Evolutionary conservation across 2,888 invertebrate species (phyloP).

Genomic region (Hofmannophila pseudospretella): DNA sequence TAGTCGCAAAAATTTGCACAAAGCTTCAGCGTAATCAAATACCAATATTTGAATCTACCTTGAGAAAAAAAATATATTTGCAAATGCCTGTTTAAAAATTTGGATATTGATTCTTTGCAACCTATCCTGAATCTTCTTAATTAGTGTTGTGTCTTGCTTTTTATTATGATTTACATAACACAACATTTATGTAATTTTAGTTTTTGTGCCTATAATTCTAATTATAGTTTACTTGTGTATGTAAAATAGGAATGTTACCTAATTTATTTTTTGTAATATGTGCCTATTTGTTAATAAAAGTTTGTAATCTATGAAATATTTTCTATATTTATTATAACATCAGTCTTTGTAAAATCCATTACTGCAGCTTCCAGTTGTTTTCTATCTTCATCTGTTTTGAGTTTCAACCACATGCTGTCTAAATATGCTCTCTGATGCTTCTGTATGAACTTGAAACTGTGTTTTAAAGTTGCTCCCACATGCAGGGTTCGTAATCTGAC

Average conservation of each 20-base stretch:
- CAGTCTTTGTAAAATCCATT: conserved; percentile 65
- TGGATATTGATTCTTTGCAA: no score
- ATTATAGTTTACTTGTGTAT: no score
- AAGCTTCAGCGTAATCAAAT: conserved; percentile 41
- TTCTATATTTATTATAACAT: conserved; percentile 64
- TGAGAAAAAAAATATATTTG: conserved; percentile 57
- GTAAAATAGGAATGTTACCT: no score
- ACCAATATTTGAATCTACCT: conserved; percentile 50
- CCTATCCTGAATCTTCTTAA: no score
- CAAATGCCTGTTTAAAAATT: conserved; percentile 23
- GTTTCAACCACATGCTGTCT: conserved; percentile 78
- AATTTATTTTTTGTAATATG: not conserved
- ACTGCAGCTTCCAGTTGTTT: conserved; percentile 71
- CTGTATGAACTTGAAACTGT: conserved; percentile 86
- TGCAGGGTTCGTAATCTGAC: conserved; percentile 83
- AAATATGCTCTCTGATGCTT: conserved; percentile 82
- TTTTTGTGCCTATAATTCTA: no score
- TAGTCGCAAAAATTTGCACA: conserved; percentile 39
- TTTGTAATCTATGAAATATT: conserved; percentile 37
- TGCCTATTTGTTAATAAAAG: conserved; percentile 2
- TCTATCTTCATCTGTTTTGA: conserved; percentile 81
- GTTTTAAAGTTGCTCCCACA: conserved; percentile 87
- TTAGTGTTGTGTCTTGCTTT: no score
- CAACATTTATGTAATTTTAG: no score
- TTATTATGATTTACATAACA: no score